phyloP scores from a whole-genome alignment of 2,888 invertebrate genomes.

The Drosophila paranaensis region DNA sequence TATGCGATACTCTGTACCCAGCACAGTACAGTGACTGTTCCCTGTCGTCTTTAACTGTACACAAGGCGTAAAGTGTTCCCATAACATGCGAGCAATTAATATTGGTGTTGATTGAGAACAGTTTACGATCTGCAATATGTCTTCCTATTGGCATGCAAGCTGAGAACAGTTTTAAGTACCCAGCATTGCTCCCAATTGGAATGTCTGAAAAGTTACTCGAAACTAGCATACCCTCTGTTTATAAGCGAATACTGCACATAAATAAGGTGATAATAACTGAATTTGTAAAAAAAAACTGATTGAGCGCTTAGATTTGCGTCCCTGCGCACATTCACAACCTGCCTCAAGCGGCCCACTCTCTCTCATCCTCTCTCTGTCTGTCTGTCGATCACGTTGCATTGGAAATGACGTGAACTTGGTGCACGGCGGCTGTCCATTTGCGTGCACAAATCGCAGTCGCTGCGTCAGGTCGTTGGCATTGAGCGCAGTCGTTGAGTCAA shows the following conservation, averaged over 20 bases:
- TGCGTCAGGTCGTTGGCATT: slow-evolving; percentile 85
- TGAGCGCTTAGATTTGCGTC: slow-evolving; percentile 41
- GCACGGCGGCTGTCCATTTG: slow-evolving; percentile 67
- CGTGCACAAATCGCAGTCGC: slow-evolving; percentile 51
- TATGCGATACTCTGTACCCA: slow-evolving; percentile 1
- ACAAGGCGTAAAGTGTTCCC: too few relatives aligned
- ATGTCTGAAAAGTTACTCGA: neutral
- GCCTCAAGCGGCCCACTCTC: slow-evolving; percentile 36
- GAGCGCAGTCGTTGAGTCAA: slow-evolving; percentile 84
- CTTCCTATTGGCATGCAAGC: too few relatives aligned
- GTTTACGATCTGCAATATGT: too few relatives aligned
- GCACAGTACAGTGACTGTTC: neutral
- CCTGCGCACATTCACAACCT: slow-evolving; percentile 56
- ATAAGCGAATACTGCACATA: neutral
- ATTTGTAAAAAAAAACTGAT: slow-evolving; percentile 37
- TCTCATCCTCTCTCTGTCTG: slow-evolving; percentile 17
- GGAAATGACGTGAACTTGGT: slow-evolving; percentile 75
- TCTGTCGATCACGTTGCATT: slow-evolving; percentile 55
- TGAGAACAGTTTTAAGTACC: neutral
- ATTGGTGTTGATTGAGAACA: neutral
- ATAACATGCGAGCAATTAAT: too few relatives aligned
- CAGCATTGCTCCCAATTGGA: neutral
- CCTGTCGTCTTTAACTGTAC: too few relatives aligned
- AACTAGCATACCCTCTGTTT: neutral
- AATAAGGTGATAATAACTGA: slow-evolving; percentile 53